Percentiles rank a stretch among this genome's conserved stretches.
phyloP scores from a whole-genome alignment of 2,888 invertebrate genomes.

The Neoitamus cyanurus region DNA sequence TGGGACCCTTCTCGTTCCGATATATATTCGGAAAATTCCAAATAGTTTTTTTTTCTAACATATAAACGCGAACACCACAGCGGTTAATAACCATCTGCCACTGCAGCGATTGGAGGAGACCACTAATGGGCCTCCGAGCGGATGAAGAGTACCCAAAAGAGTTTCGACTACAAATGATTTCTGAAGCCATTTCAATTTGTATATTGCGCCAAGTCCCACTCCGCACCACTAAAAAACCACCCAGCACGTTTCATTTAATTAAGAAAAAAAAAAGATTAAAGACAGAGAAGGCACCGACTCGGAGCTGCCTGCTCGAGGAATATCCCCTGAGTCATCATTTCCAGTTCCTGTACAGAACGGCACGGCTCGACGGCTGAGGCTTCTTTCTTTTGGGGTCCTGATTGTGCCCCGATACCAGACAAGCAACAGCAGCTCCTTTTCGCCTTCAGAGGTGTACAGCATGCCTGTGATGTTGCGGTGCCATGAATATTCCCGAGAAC shows the following conservation, averaged over 20 bases:
- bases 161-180: too few relatives aligned
- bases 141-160: too few relatives aligned
- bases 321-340: not conserved
- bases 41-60: not conserved
- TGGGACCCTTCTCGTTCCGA: not conserved
- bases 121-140: too few relatives aligned
- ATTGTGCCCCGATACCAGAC: not conserved
- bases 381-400: not conserved
- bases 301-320: not conserved
- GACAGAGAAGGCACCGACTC: not conserved
- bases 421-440: not conserved
- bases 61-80: not conserved
- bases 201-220: too few relatives aligned
- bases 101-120: too few relatives aligned
- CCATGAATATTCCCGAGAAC: conserved; percentile 30
- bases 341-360: not conserved
- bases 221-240: too few relatives aligned
- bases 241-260: not conserved
- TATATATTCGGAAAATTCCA: not conserved
- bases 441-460: not conserved
- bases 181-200: too few relatives aligned
- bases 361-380: not conserved
- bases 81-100: not conserved
- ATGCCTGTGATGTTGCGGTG: not conserved
- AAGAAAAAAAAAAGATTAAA: not conserved